Evolutionary conservation across 2,888 invertebrate genomes (phyloP).

Genomic region (Napeogenes sylphis): DNA sequence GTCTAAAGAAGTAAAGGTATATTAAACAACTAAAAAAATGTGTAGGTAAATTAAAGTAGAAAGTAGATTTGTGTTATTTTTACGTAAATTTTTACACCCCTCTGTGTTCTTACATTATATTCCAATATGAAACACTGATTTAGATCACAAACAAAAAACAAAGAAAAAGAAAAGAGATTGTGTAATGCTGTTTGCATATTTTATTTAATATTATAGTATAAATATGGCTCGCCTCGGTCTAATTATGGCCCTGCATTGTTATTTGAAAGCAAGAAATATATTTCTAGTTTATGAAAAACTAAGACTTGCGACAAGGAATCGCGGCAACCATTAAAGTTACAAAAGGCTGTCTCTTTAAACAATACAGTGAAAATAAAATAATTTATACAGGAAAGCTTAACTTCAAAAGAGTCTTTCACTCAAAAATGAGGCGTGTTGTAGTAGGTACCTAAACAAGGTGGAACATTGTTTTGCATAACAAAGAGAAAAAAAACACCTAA

Average conservation of each 20-base stretch:
- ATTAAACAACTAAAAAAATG: no score
- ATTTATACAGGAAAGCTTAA: conserved; percentile 77
- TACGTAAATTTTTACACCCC: conserved; percentile 1
- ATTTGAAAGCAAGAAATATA: conserved; percentile 13
- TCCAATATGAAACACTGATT: conserved; percentile 4
- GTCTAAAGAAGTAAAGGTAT: no score
- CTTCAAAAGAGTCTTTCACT: conserved; percentile 78
- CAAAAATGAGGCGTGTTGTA: conserved; percentile 78
- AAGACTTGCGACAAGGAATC: conserved; percentile 58
- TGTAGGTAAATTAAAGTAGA: no score
- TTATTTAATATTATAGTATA: conserved; percentile 4
- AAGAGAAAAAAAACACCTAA: conserved; percentile 75
- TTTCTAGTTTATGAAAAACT: conserved; percentile 52
- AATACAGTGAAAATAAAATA: conserved; percentile 76
- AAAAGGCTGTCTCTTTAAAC: conserved; percentile 70
- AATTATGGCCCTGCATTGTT: conserved; percentile 8
- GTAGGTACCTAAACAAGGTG: conserved; percentile 74
- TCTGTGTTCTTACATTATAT: conserved; percentile 5
- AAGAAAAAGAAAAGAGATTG: conserved; percentile 7
- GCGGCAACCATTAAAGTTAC: conserved; percentile 65
- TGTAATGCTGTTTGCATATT: conserved; percentile 6
- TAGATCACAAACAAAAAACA: conserved; percentile 5
- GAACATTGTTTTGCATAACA: conserved; percentile 78
- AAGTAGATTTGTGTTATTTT: not conserved
- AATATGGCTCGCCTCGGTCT: conserved; percentile 7